Evolutionary conservation across 2,888 invertebrate genomes (phyloP), one percentile per base, ranked within the genome.

Genomic region (Coremacera marginata): DNA sequence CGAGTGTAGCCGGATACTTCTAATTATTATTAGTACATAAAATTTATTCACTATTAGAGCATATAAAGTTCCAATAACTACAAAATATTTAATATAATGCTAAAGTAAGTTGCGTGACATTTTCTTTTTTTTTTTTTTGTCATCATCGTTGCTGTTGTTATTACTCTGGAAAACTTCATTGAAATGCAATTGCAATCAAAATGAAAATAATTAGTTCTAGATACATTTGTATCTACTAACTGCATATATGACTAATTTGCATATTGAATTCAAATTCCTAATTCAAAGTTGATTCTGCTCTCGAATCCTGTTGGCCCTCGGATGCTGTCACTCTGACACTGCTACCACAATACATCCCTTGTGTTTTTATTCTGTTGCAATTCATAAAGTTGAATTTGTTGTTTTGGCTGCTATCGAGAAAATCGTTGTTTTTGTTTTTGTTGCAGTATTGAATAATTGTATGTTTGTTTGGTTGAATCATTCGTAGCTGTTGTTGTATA

Each of bases 181-280:
- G 73, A 76, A 77, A 78, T 80, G 80, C 78, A 77, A 77, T 77
- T 78, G 76, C 76, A 78, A 80, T 78, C 80, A 78, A 74, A 73
- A 77, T 80, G 77, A 55, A 80, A 80, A 77, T 80, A 65, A 76
- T 70, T 75, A 51, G 68, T 73, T 44, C 55, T 51, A 27, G 71
- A 72, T 31, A 44, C 52, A 70, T 62, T 49, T 49, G 25, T 34
- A 57, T 31, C 63, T 14, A 31, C 31, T 27, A 49, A 34, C 19
- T 25, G 51, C 22, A 70, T 7, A 55, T 52, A 72, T 16, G 51
- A 37, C 19, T 70, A 51, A 68, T 55, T 62, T 14, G 60, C 62
- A 49, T 25, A 72, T 37, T 44, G 27, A 71, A 76, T 25, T 22
- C 67, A 65, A 71, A 57, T 62, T 72, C 37, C 65, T 68, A 72